phyloP scores from a whole-genome alignment of 2,113 vertebrate species.

The Rhombomys opimus region DNA sequence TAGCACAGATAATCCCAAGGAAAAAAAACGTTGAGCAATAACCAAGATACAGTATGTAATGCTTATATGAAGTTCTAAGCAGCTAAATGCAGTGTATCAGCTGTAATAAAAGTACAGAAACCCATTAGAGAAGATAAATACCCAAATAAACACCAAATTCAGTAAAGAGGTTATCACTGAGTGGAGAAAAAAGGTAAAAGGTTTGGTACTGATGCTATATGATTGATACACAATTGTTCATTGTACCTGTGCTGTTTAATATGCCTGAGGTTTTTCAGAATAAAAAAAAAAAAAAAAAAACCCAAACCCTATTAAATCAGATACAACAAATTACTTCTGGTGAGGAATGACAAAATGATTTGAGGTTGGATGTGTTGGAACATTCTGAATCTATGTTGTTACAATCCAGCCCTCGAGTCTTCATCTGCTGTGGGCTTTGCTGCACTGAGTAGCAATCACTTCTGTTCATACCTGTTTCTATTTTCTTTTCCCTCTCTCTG shows the following conservation, averaged over 20 bases:
- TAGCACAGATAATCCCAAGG: not conserved
- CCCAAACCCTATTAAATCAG: conserved; percentile 30
- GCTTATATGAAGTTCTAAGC: conserved; percentile 30
- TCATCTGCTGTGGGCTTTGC: not conserved
- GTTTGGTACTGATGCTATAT: not conserved
- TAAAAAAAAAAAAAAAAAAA: not conserved
- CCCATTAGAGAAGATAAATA: not conserved
- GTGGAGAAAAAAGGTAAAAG: not conserved
- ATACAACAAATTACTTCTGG: not conserved
- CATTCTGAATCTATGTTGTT: not conserved
- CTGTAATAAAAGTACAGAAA: conserved; percentile 49
- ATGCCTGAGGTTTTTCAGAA: conserved; percentile 20
- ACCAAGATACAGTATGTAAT: not conserved
- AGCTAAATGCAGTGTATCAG: not conserved
- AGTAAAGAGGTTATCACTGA: not conserved
- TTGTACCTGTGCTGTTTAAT: conserved; percentile 6
- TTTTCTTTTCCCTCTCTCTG: not conserved
- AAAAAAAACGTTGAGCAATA: not conserved
- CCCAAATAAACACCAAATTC: not conserved
- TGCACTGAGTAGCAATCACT: not conserved
- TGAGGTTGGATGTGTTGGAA: not conserved
- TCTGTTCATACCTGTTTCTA: not conserved
- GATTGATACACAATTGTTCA: not conserved
- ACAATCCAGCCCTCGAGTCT: not conserved
- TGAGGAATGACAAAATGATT: conserved; percentile 1